Evolutionary conservation across 2,888 invertebrate genomes (phyloP).

Genomic region (Myathropa florea): DNA sequence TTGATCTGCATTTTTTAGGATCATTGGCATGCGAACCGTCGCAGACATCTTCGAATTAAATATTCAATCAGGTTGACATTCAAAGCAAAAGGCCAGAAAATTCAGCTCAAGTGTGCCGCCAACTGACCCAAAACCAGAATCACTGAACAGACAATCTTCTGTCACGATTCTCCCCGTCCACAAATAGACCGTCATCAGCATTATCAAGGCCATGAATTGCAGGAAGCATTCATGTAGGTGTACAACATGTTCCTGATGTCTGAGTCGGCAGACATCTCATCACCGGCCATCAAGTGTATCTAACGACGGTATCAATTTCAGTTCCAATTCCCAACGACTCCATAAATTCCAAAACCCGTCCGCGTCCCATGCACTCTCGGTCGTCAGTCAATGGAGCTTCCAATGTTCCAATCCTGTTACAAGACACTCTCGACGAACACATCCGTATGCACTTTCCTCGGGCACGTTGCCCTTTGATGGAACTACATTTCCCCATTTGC

Average conservation of each 20-base stretch:
- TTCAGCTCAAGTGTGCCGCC: too few species aligned
- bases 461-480: conserved; percentile 30
- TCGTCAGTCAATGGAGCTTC: neutral
- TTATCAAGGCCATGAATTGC: neutral
- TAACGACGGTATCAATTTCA: neutral
- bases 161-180: neutral
- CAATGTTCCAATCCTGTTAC: conserved; percentile 40
- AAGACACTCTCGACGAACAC: neutral
- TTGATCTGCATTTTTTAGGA: neutral
- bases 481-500: neutral
- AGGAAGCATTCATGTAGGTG: neutral
- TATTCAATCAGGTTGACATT: neutral
- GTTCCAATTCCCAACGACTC: neutral
- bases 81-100: neutral
- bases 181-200: neutral
- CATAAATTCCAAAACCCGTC: neutral
- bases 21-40: neutral
- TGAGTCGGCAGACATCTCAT: neutral
- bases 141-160: too few species aligned
- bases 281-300: neutral
- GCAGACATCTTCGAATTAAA: neutral
- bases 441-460: neutral
- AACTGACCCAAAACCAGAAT: too few species aligned
- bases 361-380: neutral
- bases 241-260: neutral